Conservation (phyloP, 2,797 vertebrate species). For the Malurus leucopterus region DNA sequence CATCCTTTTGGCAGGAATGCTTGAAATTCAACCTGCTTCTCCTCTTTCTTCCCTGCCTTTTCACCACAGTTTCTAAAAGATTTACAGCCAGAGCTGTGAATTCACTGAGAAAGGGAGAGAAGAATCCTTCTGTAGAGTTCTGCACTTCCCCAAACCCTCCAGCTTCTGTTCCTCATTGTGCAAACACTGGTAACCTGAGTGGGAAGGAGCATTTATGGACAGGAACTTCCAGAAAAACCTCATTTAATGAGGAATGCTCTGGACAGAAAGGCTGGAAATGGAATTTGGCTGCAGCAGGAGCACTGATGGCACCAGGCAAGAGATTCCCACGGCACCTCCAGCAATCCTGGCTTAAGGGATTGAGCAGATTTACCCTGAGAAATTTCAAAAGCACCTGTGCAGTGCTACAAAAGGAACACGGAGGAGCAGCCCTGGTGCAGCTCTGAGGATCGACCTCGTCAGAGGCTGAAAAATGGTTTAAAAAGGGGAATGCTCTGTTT, state of each 20-base stretch:
- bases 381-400: constrained; percentile 23
- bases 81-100: not conserved
- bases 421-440: not conserved
- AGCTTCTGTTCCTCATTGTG: not conserved
- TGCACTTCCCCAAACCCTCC: not conserved
- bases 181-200: not conserved
- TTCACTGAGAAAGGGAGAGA: not conserved
- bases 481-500: too few relatives aligned
- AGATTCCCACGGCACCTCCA: not conserved
- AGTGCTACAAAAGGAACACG: not conserved
- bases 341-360: not conserved
- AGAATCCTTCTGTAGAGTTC: not conserved
- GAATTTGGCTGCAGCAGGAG: not conserved
- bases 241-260: not conserved
- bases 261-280: not conserved
- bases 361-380: not conserved
- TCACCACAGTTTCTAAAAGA: not conserved
- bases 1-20: not conserved
- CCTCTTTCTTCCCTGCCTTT: not conserved
- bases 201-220: constrained; percentile 13
- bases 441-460: not conserved
- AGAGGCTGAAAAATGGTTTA: not conserved
- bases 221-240: constrained; percentile 16
- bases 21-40: not conserved
- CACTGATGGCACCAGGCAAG: not conserved